phyloP scores from a whole-genome alignment of 2,888 invertebrate species.

The Ectemnius cavifrons region DNA sequence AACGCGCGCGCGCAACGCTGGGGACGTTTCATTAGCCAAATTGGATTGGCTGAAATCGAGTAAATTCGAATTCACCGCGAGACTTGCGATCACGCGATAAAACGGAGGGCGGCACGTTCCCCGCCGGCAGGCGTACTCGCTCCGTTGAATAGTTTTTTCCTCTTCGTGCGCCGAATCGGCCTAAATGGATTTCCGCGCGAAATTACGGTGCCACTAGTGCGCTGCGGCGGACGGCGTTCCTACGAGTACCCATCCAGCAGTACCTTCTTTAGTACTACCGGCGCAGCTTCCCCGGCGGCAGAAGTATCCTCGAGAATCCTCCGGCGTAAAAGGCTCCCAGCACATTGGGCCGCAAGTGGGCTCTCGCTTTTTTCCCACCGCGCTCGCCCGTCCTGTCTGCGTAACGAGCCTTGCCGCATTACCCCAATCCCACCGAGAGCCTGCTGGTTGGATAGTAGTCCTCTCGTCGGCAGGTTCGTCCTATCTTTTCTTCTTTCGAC shows the following conservation, averaged over 20 bases:
- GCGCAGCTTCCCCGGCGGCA: neutral
- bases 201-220: conserved; percentile 46
- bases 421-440: neutral
- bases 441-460: too few species aligned
- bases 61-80: conserved; percentile 63
- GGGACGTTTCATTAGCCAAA: conserved; percentile 61
- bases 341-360: conserved; percentile 23
- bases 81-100: conserved; percentile 62
- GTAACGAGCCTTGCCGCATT: neutral
- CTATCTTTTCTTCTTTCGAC: too few species aligned
- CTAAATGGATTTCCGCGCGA: conserved; percentile 50
- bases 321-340: conserved; percentile 31
- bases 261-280: neutral
- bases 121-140: neutral
- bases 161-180: conserved; percentile 32
- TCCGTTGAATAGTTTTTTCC: conserved; percentile 41
- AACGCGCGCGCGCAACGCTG: conserved; percentile 28
- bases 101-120: conserved; percentile 12
- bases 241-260: too few species aligned
- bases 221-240: neutral
- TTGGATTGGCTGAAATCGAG: conserved; percentile 66
- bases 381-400: conserved; percentile 14
- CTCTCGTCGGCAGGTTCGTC: too few species aligned
- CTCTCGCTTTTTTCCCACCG: conserved; percentile 28
- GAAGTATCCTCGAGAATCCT: conserved; percentile 35